These are phyloP conservation scores for Reinhardtius hippoglossoides DNA, from an alignment of 2,113 vertebrate genomes.

Conservation along the genomic window DNA sequence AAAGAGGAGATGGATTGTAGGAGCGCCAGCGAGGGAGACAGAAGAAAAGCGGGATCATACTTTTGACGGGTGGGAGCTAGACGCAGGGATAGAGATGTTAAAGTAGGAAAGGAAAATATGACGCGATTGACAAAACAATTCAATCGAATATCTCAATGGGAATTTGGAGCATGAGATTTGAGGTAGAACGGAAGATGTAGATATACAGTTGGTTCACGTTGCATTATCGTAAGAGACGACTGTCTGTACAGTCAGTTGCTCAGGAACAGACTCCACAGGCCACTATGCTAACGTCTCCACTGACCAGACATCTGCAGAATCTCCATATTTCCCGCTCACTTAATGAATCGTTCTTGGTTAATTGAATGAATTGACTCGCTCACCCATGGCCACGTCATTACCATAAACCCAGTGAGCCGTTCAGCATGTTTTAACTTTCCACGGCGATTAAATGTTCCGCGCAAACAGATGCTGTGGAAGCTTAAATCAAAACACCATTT, in stretches of 20 bases:
- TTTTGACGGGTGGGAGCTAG: too few species aligned
- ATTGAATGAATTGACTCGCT: slow-evolving; percentile 14
- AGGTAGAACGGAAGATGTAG: too few species aligned
- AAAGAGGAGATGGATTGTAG: neutral
- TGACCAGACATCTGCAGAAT: neutral
- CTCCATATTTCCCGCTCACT: neutral
- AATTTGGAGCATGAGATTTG: too few species aligned
- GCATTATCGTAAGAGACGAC: too few species aligned
- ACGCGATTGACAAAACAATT: too few species aligned
- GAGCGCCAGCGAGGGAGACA: neutral
- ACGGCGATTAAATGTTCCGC: neutral
- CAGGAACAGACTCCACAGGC: too few species aligned
- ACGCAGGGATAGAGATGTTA: too few species aligned
- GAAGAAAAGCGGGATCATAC: neutral
- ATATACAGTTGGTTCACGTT: too few species aligned
- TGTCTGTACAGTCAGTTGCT: too few species aligned
- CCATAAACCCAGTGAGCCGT: neutral
- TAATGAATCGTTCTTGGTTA: slow-evolving; percentile 4
- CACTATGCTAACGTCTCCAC: neutral
- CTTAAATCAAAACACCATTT: too few species aligned
- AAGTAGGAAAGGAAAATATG: too few species aligned
- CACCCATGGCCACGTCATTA: neutral
- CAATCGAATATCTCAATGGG: too few species aligned
- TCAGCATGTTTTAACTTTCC: neutral
- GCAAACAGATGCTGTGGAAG: neutral